Base-by-base conservation (phyloP, 64 coral and sea anemone species). In the Montipora efflorescens region DNA sequence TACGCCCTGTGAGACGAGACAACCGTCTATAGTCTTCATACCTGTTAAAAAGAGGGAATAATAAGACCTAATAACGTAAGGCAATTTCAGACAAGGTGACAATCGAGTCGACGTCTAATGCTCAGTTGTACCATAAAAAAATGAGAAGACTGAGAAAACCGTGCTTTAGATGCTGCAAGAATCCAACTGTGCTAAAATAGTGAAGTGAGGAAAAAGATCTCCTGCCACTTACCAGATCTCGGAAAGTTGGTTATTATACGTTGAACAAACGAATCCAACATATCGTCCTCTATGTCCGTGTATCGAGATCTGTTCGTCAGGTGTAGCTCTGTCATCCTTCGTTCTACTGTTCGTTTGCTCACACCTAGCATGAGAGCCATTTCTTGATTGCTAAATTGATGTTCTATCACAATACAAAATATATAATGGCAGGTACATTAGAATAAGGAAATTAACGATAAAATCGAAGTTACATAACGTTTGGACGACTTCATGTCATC, bases 361-460 rank as follows among this genome's bases (percentile, higher is more conserved):
- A 95, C 87, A 15, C 79, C 93, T 55, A 83, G 93, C 93, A 95
- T 95, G 10, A 78, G 16, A 15, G 93, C 93, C 80, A 95, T 95
- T 4, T 95, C 87, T 76, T 53, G 10, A 28, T 90, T 19, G n/a
- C 77, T 95, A 53, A 95, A 90, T 47, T 80, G 28, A 61, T 95
- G 90, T 85, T 95, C 93, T 90, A 51, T 71, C 45, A 87, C 69
- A 79, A 57, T 57, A 57, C 52, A 57, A 57, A 57, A 57, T 57
- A 57, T 57, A 57, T 57, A 0, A 57, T 10, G 10, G 52, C 52
- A 57, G 52, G 52, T 57, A 76, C 9, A 76, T 76, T 36, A 47
- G 9, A 10, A 28, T 76, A 20, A 76, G 20, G 0, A 28, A 23
- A 76, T 20, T 28, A 76, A 76, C 52, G 52, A 57, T 57, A 57